These are phyloP conservation scores for Dasyurus viverrinus DNA, from an alignment of 2,113 vertebrate species.

Conservation along the genomic window DNA sequence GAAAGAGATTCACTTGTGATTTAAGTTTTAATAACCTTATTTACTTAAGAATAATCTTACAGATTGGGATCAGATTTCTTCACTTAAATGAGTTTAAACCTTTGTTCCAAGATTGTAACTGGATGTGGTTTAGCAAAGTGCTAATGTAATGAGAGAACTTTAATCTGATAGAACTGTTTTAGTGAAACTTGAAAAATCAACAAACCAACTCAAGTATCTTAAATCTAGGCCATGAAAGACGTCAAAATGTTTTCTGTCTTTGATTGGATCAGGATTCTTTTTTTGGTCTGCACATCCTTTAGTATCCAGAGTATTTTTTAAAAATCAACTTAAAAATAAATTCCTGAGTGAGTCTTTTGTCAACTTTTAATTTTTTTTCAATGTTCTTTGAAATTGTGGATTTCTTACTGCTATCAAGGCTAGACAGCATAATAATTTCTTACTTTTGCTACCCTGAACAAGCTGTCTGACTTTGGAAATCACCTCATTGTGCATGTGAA, in stretches of 20 bases:
- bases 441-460: background rate
- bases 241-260: background rate
- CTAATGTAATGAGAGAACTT: constrained; percentile 1
- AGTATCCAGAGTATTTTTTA: background rate
- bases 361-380: background rate
- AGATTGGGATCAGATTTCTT: background rate
- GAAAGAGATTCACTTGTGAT: constrained; percentile 23
- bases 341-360: background rate
- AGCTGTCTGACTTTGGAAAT: constrained; percentile 1
- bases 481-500: background rate
- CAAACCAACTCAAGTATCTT: background rate
- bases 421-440: constrained; percentile 5
- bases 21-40: constrained; percentile 1
- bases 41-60: background rate
- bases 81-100: constrained; percentile 2
- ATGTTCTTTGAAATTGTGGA: background rate
- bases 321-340: background rate
- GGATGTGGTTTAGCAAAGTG: background rate
- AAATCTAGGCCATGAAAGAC: background rate
- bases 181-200: background rate
- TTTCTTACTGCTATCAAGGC: constrained; percentile 32
- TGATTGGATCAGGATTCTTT: background rate
- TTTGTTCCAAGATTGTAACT: constrained; percentile 5
- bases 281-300: background rate
- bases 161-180: background rate